phyloP scores from a whole-genome alignment of 2,113 vertebrate genomes.

The Pantherophis guttatus region DNA sequence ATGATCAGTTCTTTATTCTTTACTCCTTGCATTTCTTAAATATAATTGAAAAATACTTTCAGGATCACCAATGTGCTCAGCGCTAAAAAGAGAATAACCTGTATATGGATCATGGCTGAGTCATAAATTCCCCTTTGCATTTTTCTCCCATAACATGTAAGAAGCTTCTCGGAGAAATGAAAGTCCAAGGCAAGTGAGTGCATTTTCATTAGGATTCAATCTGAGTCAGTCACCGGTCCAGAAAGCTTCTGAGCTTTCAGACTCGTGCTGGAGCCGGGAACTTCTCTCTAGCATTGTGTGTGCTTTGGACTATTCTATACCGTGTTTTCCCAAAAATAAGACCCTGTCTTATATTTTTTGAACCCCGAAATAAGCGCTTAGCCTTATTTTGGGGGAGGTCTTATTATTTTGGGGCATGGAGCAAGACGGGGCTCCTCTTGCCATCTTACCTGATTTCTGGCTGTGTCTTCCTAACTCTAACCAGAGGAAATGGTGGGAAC shows the following conservation, averaged over 20 bases:
- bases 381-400: no score
- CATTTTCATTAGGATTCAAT: background rate
- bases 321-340: no score
- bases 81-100: background rate
- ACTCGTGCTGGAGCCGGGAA: no score
- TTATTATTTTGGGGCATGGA: no score
- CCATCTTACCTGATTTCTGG: no score
- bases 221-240: background rate
- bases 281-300: no score
- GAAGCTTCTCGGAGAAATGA: background rate
- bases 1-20: conserved; percentile 18
- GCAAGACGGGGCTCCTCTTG: no score
- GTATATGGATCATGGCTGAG: background rate
- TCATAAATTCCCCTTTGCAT: background rate
- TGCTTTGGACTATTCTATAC: no score
- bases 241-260: background rate
- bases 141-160: background rate
- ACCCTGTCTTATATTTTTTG: no score
- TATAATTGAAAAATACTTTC: background rate
- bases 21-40: conserved; percentile 36
- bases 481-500: no score
- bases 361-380: no score
- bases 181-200: background rate
- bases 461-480: no score
- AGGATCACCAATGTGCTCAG: background rate